A percentile compares a stretch with the other conserved stretches of the same genome.
Evolutionary conservation across 2,113 vertebrate species (phyloP).

Genomic region (Notechis scutatus): DNA sequence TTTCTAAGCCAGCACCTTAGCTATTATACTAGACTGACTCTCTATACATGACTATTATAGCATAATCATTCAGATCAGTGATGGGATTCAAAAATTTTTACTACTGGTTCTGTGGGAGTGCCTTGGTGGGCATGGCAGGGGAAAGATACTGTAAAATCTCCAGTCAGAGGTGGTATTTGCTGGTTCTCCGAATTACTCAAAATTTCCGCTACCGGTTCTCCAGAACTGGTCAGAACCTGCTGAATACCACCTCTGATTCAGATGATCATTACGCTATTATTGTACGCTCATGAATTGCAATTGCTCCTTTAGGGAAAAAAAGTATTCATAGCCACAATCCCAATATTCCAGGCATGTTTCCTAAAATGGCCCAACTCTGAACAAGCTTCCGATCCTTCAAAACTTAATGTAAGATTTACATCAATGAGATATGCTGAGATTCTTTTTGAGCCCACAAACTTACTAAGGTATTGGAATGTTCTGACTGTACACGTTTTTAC

Average conservation of each 20-base stretch:
- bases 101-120: too few species aligned
- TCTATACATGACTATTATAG: background rate
- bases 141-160: too few species aligned
- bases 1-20: background rate
- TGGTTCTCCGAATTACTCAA: too few species aligned
- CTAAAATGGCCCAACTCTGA: background rate
- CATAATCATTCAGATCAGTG: background rate
- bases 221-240: too few species aligned
- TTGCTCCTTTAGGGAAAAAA: background rate
- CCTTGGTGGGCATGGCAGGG: too few species aligned
- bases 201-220: too few species aligned
- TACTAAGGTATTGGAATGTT: background rate
- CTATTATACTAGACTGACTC: background rate
- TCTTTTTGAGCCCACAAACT: background rate
- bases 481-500: background rate
- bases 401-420: background rate
- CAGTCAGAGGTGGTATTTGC: too few species aligned
- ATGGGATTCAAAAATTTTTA: too few species aligned
- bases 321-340: background rate
- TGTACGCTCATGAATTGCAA: background rate
- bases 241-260: too few species aligned
- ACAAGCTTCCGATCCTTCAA: background rate
- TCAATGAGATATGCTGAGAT: background rate
- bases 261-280: background rate
- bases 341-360: background rate